Percentiles rank a stretch among this genome's conserved stretches.
Evolutionary conservation across 53 echinoderm and acorn worm species (phyloP).

Genomic region (Hippasteria phrygiana): DNA sequence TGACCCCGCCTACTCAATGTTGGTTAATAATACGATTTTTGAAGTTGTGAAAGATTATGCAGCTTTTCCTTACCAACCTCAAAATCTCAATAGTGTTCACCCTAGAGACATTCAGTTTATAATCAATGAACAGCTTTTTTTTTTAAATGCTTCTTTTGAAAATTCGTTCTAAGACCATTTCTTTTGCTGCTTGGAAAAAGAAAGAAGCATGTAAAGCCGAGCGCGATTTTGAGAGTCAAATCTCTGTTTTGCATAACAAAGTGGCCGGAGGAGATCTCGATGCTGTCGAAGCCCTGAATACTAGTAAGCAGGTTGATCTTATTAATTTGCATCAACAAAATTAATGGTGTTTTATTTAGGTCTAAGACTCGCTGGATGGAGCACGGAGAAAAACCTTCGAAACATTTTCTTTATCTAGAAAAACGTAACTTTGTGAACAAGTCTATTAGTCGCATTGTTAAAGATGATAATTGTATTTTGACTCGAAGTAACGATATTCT

Average conservation of each 20-base stretch:
- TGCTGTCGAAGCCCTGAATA: neutral
- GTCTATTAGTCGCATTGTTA: conserved; percentile 7
- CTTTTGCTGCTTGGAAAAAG: no score
- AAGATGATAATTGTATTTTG: neutral
- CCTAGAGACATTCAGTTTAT: no score
- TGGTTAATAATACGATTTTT: no score
- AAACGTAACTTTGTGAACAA: conserved; percentile 12
- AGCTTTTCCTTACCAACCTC: no score
- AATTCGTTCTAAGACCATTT: no score
- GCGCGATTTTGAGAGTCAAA: no score
- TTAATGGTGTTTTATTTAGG: neutral
- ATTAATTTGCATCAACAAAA: neutral
- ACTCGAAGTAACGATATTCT: conserved; percentile 1
- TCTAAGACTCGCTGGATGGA: conserved; percentile 16
- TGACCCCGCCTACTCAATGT: no score
- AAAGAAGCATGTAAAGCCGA: no score
- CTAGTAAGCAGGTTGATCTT: neutral
- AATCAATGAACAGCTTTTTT: no score
- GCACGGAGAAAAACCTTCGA: conserved; percentile 20
- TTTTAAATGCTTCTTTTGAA: no score
- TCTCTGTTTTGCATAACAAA: neutral
- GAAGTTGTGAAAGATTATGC: no score
- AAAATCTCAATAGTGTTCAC: no score
- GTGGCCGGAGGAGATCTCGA: neutral
- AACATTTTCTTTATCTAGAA: conserved; percentile 10